Conservation (phyloP, 92 coral and sea anemone species). For the Epizoanthus stellaris region DNA sequence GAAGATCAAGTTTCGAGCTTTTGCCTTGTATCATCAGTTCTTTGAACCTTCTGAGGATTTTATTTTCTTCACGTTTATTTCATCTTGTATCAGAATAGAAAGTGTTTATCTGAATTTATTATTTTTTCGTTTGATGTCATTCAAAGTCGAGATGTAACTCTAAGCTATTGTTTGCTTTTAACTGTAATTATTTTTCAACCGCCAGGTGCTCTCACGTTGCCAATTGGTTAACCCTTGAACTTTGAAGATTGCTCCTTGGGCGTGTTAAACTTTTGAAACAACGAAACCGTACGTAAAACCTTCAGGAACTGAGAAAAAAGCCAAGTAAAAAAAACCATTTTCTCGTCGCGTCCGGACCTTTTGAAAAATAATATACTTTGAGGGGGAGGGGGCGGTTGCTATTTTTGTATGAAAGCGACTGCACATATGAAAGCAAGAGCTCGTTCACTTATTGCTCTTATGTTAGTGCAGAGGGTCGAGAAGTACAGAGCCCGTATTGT, state of each 20-base stretch:
- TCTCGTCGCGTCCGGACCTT: too few relatives aligned
- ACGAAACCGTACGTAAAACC: too few relatives aligned
- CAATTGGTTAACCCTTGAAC: not conserved
- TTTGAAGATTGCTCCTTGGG: not conserved
- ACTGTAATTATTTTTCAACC: conserved; percentile 8
- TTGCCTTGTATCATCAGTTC: not conserved
- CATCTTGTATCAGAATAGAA: conserved; percentile 29
- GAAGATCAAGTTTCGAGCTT: conserved; percentile 16
- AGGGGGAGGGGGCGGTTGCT: too few relatives aligned
- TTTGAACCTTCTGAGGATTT: conserved; percentile 29
- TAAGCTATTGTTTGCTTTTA: conserved; percentile 15
- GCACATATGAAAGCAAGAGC: too few relatives aligned
- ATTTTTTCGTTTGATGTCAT: conserved; percentile 12
- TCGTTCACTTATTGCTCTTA: too few relatives aligned
- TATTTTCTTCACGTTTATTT: conserved; percentile 1
- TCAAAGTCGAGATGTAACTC: not conserved
- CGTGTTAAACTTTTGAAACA: not conserved
- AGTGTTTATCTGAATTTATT: conserved; percentile 32
- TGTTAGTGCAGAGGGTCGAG: too few relatives aligned
- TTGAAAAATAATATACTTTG: too few relatives aligned
- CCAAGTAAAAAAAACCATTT: too few relatives aligned
- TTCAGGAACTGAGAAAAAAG: too few relatives aligned
- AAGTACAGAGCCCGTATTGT: too few relatives aligned
- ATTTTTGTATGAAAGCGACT: too few relatives aligned
- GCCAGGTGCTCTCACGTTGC: not conserved